Base-by-base conservation (phyloP, 92 coral and sea anemone genomes). In the Galaxea fascicularis region DNA sequence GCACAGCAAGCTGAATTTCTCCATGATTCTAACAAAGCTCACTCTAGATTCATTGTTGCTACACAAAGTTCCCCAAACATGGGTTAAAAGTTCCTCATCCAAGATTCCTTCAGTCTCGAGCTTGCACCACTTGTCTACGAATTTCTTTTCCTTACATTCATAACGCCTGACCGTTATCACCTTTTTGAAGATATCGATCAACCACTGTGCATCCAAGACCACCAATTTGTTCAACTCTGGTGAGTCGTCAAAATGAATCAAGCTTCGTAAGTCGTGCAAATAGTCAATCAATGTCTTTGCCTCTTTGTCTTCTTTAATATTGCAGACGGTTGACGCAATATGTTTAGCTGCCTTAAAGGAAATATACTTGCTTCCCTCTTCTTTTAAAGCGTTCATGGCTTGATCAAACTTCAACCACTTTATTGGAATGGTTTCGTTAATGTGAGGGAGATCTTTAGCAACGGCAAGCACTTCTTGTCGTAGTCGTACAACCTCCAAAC, bases 211-310 rank as follows among this genome's bases (percentile, higher is more conserved):
- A 8, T 56, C 54, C 11, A 49, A 49, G 1, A 49, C 54, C 54
- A 49, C 54, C 54, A 49, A 74, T 69, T 30, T 84, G 4, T 65
- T 56, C 46, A 64, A 53, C 4, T 65, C 84, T 54, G 24, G 25
- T 5, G 79, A 49, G 22, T 78, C 80, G 10, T 60, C 71, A 73
- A 84, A 79, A 64, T 64, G 69, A 64, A 64, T 64, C 39, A 64
- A 12, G 8, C 69, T 64, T 24, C 69, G 27, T 45, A 73, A 65
- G 46, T 84, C 84, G 52, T 84, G 92, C 28, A 89, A 63, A 62
- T 79, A 84, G 14, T 53, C 28, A 20, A 89, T 29, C n/a, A 66
- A 41, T 10, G 83, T 76, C 27, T 75, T 15, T 26, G 75, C 31
- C 56, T 73, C 86, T 4, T 10, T 35, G 22, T 77, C 85, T 1